These are phyloP conservation scores for Lissonota sp. DNA, from an alignment of 2,888 invertebrate genomes.

Conservation along the genomic window DNA sequence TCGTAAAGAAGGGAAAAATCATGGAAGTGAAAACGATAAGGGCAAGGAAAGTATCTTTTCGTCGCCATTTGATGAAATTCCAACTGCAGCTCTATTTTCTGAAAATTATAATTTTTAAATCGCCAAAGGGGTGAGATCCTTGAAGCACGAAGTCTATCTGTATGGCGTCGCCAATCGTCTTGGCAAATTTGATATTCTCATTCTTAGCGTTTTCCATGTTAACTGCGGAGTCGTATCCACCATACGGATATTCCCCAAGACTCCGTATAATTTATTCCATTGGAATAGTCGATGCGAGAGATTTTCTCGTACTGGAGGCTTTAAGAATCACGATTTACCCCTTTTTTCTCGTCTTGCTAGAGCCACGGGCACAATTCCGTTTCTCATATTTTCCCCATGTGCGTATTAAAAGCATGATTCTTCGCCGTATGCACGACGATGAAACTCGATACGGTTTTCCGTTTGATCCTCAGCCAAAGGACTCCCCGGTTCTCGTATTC, in stretches of 20 bases:
- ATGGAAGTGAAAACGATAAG: no score
- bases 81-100: no score
- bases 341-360: background rate
- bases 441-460: conserved; percentile 13
- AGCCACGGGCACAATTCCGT: background rate
- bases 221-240: background rate
- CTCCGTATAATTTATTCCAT: conserved; percentile 34
- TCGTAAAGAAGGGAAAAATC: no score
- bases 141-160: no score
- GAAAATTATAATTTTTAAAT: no score
- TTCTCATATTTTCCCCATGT: background rate
- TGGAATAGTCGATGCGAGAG: conserved; percentile 13
- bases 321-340: background rate
- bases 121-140: no score
- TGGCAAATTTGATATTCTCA: no score
- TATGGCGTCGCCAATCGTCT: no score
- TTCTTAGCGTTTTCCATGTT: no score
- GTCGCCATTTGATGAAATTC: no score
- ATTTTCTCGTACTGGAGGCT: background rate
- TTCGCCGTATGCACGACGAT: background rate
- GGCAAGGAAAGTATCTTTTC: no score
- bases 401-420: background rate
- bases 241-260: conserved; percentile 14
- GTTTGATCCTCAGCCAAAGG: background rate
- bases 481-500: background rate